These are phyloP conservation scores for Toxotes chatareus DNA, from an alignment of 2,113 vertebrate species.

Conservation along the genomic window DNA sequence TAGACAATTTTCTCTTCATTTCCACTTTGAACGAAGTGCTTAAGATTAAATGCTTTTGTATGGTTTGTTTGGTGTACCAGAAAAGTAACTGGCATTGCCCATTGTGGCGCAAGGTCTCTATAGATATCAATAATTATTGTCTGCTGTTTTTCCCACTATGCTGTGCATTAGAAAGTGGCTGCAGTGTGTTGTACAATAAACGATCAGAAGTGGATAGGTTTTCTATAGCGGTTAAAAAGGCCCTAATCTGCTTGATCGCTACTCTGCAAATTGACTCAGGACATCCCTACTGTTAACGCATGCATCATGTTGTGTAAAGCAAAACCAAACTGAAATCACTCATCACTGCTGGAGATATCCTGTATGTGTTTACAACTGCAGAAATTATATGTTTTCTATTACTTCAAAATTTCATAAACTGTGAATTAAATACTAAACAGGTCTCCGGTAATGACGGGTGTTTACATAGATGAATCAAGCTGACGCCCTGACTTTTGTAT, in stretches of 20 bases:
- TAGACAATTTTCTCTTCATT: constrained; percentile 6
- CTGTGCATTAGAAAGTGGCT: not conserved
- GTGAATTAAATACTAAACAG: constrained; percentile 29
- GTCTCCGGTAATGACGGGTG: constrained; percentile 55
- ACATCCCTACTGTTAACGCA: constrained; percentile 57
- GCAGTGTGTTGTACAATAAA: constrained; percentile 1
- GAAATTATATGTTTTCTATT: constrained; percentile 10
- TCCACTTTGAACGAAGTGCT: constrained; percentile 11
- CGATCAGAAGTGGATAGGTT: not conserved
- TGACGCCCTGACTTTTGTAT: constrained; percentile 18
- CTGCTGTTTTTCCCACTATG: not conserved
- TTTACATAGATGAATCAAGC: constrained; percentile 14
- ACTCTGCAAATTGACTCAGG: constrained; percentile 30
- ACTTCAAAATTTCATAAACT: not conserved
- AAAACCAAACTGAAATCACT: constrained; percentile 43
- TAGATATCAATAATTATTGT: not conserved
- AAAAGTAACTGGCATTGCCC: not conserved
- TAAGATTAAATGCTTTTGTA: not conserved
- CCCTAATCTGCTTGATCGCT: not conserved
- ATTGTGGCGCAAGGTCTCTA: not conserved
- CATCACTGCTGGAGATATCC: constrained; percentile 58
- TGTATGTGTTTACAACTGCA: not conserved
- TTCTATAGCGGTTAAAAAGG: not conserved
- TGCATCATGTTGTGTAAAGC: constrained; percentile 35
- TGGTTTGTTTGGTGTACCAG: not conserved